Conservation (phyloP, 2,888 invertebrate species). For the Drosophila glabriapex region DNA sequence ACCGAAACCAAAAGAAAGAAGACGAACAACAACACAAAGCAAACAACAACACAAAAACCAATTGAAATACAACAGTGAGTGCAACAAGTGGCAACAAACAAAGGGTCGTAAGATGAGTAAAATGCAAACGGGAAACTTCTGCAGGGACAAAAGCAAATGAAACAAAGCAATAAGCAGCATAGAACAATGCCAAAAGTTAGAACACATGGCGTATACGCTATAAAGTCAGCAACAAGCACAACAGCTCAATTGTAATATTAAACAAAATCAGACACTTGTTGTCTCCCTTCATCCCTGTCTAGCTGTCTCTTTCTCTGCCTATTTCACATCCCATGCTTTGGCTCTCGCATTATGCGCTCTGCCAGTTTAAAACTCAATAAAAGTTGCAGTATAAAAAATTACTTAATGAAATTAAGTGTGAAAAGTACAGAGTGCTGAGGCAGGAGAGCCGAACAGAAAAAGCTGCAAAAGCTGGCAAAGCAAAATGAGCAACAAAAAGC, state of each 20-base stretch:
- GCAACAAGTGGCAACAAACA: constrained; percentile 57
- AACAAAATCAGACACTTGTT: constrained; percentile 39
- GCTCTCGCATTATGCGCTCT: constrained; percentile 51
- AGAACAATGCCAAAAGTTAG: constrained; percentile 24
- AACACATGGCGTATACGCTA: constrained; percentile 52
- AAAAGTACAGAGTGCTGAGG: constrained; percentile 57
- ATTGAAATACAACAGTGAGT: constrained; percentile 35
- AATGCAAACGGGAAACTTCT: constrained; percentile 46
- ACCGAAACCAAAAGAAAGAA: constrained; percentile 17
- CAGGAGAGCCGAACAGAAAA: constrained; percentile 8
- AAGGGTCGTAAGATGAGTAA: constrained; percentile 53
- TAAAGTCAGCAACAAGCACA: constrained; percentile 25
- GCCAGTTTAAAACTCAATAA: constrained; percentile 74
- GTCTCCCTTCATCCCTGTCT: background rate
- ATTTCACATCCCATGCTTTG: background rate
- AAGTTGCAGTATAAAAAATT: constrained; percentile 74
- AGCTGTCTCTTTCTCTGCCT: background rate
- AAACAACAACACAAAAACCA: constrained; percentile 12
- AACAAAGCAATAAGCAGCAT: constrained; percentile 3
- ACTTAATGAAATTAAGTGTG: constrained; percentile 78
- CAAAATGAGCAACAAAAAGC: constrained; percentile 15
- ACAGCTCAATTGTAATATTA: constrained; percentile 61
- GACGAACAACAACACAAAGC: constrained; percentile 1
- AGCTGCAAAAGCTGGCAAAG: background rate
- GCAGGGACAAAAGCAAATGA: constrained; percentile 34